Evolutionary conservation across 2,113 vertebrate species (phyloP).

Genomic region (Alligator sinensis): DNA sequence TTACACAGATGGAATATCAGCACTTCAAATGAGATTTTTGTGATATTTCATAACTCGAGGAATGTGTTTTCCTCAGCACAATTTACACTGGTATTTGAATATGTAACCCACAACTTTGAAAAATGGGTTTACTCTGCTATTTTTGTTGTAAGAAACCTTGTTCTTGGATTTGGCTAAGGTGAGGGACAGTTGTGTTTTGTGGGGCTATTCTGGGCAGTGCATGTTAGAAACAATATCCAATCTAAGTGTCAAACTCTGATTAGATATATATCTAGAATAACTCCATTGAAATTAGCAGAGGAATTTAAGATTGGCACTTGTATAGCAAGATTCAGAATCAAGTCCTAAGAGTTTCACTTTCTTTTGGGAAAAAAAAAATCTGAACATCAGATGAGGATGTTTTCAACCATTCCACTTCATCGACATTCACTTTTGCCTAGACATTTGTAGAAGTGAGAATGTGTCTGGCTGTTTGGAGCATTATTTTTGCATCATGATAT

Average conservation of each 20-base stretch:
- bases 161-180: neutral
- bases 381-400: slow-evolving; percentile 59
- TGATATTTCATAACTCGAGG: neutral
- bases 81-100: slow-evolving; percentile 35
- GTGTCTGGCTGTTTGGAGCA: slow-evolving; percentile 76
- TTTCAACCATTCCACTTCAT: slow-evolving; percentile 28
- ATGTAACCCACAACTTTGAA: slow-evolving; percentile 11
- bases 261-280: neutral
- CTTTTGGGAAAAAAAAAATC: slow-evolving; percentile 35
- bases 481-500: slow-evolving; percentile 69
- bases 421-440: slow-evolving; percentile 76
- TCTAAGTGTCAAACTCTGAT: neutral
- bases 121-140: slow-evolving; percentile 14
- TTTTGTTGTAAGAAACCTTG: slow-evolving; percentile 29
- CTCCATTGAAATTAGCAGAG: neutral
- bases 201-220: neutral
- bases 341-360: slow-evolving; percentile 66
- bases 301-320: neutral
- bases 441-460: slow-evolving; percentile 78
- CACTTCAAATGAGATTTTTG: slow-evolving; percentile 27
- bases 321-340: slow-evolving; percentile 38
- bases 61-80: neutral
- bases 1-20: slow-evolving; percentile 45
- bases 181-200: neutral
- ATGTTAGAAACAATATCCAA: neutral